Percentiles rank a stretch among this genome's conserved stretches.
Conservation (phyloP, 2,888 invertebrate genomes). For the Chymomyza caudatula region DNA sequence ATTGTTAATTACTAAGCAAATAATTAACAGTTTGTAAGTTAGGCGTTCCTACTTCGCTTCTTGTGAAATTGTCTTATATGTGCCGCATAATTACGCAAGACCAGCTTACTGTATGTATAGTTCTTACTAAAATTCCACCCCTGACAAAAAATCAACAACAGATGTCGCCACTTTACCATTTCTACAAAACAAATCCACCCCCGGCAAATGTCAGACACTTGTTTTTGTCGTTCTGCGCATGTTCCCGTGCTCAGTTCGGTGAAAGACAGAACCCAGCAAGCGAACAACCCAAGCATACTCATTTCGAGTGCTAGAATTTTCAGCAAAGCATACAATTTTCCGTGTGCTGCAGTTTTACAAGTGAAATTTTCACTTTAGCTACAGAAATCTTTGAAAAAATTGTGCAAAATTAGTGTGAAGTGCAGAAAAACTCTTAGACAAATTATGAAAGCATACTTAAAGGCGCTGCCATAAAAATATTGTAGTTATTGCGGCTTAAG, state of each 20-base stretch:
- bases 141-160: not conserved
- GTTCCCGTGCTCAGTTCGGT: slow-evolving; percentile 28
- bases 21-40: too few relatives aligned
- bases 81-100: too few relatives aligned
- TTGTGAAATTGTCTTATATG: too few relatives aligned
- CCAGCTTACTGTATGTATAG: not conserved
- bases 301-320: slow-evolving; percentile 49
- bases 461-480: slow-evolving; percentile 24
- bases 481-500: not conserved
- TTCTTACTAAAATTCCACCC: not conserved
- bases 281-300: slow-evolving; percentile 17
- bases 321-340: slow-evolving; percentile 62
- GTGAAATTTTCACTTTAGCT: slow-evolving; percentile 38
- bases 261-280: slow-evolving; percentile 11
- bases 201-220: slow-evolving; percentile 39
- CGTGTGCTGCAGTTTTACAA: slow-evolving; percentile 51
- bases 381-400: slow-evolving; percentile 9
- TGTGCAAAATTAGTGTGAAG: slow-evolving; percentile 5
- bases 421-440: not conserved
- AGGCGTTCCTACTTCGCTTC: too few relatives aligned
- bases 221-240: slow-evolving; percentile 42
- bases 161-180: not conserved
- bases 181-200: slow-evolving; percentile 44
- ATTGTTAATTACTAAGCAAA: too few relatives aligned
- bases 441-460: slow-evolving; percentile 41